Base-by-base conservation (phyloP, 2,888 invertebrate genomes). In the Hyles lineata region DNA sequence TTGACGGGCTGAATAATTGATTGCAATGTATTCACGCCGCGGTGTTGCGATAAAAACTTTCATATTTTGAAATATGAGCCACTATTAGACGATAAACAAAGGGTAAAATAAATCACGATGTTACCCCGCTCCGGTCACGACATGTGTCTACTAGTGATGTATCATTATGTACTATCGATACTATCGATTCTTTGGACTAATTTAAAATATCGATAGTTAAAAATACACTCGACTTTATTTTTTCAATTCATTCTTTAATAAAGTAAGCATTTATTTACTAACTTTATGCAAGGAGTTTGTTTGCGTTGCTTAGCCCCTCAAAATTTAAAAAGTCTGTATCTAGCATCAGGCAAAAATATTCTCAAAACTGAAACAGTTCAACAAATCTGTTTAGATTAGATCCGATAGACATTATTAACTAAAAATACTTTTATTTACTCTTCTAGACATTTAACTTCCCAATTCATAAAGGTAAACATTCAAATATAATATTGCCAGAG, bases 11-110 rank as follows among this genome's bases (percentile, higher is more conserved):
- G 55, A 55, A 55, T 55, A 55, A 55, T 55, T 55, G 55, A 55
- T 55, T 17, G 17, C n/a, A 21, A 7, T 9, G 60, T 25, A 62
- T 62, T 61, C 29, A 62, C 61, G 32, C 29, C 32, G 2, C 11
- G 50, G 35, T 43, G 43, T 43, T 50, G 17, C 43, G 43, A 67
- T 67, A 67, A 50, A 21, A 62, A 23, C 9, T 43, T n/a, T 5
- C 21, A 21, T 67, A 60, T 25, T 60, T 17, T 67, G 23, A 43
- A 67, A 23, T 67, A 67, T 67, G 23, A 67, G 21, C 43, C 23
- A 43, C 5, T 43, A 67, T 67, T 67, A 32, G 19, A 43, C 43
- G 21, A 43, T 67, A 43, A 67, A 43, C 23, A 43, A 67, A 17
- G 23, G 23, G 15, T 15, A 3, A 43, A 11, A n/a, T 50, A 67